These are phyloP conservation scores for Cydia strobilella DNA, from an alignment of 1,140 invertebrate species.

Conservation along the genomic window DNA sequence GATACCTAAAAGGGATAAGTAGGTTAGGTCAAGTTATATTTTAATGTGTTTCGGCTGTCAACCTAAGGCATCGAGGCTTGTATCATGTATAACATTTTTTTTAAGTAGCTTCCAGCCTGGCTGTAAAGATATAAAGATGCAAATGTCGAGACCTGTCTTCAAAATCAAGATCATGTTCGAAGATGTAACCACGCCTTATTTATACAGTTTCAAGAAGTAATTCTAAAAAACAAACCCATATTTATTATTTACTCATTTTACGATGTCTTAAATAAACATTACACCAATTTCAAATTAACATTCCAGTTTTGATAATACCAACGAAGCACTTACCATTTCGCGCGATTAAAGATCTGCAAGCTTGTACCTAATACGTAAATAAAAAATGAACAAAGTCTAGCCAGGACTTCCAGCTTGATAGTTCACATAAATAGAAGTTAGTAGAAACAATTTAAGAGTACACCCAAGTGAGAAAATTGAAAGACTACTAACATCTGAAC, in stretches of 20 bases:
- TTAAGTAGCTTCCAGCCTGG: no score
- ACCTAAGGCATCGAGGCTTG: no score
- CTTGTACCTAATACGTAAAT: neutral
- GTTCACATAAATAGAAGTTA: conserved; percentile 24
- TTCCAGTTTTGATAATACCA: neutral
- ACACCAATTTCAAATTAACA: neutral
- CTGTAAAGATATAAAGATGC: no score
- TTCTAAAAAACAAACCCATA: neutral
- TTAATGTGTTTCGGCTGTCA: no score
- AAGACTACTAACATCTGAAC: conserved; percentile 23
- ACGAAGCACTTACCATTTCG: neutral
- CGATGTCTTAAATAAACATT: neutral
- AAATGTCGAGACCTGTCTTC: no score
- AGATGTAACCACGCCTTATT: no score
- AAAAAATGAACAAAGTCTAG: conserved; percentile 22
- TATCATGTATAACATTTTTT: no score
- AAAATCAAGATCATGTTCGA: no score
- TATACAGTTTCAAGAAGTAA: no score
- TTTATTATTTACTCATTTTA: neutral
- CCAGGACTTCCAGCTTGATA: conserved; percentile 22
- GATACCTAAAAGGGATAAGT: no score
- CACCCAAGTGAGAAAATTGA: conserved; percentile 20
- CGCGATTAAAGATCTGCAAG: neutral
- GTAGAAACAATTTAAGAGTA: conserved; percentile 28
- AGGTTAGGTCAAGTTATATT: no score